Conservation (phyloP, 1,140 invertebrate genomes). For the Campoletis sonorensis region DNA sequence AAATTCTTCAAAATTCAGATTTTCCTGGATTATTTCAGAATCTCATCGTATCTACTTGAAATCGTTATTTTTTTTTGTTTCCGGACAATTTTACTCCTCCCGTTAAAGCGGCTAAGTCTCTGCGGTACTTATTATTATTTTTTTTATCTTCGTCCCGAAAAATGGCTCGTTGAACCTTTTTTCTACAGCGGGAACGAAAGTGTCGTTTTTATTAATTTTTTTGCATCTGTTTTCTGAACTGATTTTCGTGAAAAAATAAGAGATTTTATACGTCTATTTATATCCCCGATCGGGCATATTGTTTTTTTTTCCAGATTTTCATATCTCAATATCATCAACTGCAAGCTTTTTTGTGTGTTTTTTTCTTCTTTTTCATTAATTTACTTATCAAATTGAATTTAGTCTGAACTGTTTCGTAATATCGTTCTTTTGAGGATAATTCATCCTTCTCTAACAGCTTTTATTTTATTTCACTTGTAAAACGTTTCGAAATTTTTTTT, state of each 20-base stretch:
- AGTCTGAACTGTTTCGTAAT: no score
- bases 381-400: conserved; percentile 1
- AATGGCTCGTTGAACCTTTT: background rate
- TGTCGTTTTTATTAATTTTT: conserved; percentile 33
- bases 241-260: conserved; percentile 67
- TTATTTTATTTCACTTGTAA: no score
- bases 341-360: background rate
- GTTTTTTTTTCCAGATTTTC: background rate
- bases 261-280: conserved; percentile 64
- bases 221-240: conserved; percentile 49
- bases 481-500: background rate
- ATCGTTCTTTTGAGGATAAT: no score
- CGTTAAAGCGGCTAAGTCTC: conserved; percentile 61
- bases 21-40: background rate
- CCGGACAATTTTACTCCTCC: conserved; percentile 46
- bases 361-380: conserved; percentile 32
- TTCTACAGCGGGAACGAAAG: conserved; percentile 15
- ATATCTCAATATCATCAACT: background rate
- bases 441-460: no score
- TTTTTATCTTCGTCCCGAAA: conserved; percentile 29
- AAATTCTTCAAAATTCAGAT: background rate
- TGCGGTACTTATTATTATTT: conserved; percentile 44
- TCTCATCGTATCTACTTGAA: no score
- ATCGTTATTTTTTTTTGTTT: background rate
- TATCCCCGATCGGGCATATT: conserved; percentile 57